A percentile compares a stretch with the other conserved stretches of the same genome.
Conservation (phyloP, 2,113 vertebrate genomes). For the Microtus oregoni region DNA sequence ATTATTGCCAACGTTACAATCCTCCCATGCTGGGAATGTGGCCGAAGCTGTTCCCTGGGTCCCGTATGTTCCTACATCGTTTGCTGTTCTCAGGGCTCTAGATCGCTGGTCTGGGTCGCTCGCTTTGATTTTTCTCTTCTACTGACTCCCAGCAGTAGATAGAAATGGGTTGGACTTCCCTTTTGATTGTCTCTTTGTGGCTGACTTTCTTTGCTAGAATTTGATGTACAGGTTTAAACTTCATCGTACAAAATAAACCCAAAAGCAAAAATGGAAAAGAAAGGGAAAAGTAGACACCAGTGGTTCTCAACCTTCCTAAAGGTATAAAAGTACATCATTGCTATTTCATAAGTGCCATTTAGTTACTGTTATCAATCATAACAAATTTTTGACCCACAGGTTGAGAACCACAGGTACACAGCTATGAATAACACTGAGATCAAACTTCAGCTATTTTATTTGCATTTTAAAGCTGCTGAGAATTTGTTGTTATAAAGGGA, state of each 20-base stretch:
- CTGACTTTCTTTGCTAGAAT: conserved; percentile 56
- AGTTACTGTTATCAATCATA: not conserved
- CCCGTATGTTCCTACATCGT: not conserved
- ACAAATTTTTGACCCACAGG: not conserved
- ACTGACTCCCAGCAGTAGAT: conserved; percentile 27
- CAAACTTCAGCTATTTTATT: conserved; percentile 30
- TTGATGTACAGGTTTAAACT: conserved; percentile 52
- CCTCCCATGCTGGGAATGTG: not conserved
- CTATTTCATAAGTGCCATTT: not conserved
- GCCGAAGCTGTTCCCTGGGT: not conserved
- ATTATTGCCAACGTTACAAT: conserved; percentile 19
- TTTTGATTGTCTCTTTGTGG: conserved; percentile 52
- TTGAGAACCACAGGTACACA: not conserved
- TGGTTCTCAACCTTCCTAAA: not conserved
- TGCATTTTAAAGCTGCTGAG: conserved; percentile 34
- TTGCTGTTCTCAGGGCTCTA: not conserved
- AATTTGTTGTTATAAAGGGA: conserved; percentile 49
- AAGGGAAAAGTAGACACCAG: not conserved
- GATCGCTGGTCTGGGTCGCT: not conserved
- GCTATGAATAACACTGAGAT: not conserved
- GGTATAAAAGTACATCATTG: not conserved
- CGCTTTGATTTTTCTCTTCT: conserved; percentile 21
- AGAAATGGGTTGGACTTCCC: conserved; percentile 39
- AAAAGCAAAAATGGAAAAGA: conserved; percentile 41
- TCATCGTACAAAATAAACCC: conserved; percentile 38